A percentile compares a stretch with the other conserved stretches of the same genome.
Evolutionary conservation across 2,888 invertebrate genomes (phyloP).

Genomic region (Cerceris ruficornis): DNA sequence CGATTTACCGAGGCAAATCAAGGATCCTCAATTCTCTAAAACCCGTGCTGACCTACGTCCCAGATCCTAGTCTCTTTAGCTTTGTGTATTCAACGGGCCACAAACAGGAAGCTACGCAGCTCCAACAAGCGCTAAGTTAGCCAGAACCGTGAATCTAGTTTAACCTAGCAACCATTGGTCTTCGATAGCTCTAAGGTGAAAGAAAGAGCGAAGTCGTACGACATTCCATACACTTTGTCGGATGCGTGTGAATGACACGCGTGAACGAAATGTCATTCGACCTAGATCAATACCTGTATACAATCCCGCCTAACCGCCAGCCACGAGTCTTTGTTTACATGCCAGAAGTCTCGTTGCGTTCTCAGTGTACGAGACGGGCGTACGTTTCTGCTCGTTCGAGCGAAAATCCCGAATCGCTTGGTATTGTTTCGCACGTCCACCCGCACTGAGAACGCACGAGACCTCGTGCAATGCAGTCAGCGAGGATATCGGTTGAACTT

Average conservation of each 20-base stretch:
- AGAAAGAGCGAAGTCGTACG: constrained; percentile 41
- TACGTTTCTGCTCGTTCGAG: neutral
- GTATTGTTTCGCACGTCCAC: neutral
- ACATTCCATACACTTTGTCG: constrained; percentile 36
- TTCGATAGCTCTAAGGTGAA: constrained; percentile 21
- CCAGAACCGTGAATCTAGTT: neutral
- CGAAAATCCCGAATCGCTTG: neutral
- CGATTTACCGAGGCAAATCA: no score
- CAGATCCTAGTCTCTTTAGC: no score
- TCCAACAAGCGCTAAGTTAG: no score
- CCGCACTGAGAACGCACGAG: neutral
- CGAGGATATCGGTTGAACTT: constrained; percentile 40
- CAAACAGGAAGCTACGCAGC: no score
- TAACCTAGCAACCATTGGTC: neutral
- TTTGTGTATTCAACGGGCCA: no score
- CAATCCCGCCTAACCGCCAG: neutral
- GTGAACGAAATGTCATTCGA: constrained; percentile 14
- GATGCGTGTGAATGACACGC: constrained; percentile 38
- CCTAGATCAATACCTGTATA: neutral
- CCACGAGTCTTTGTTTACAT: neutral
- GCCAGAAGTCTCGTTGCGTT: neutral
- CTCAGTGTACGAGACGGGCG: neutral
- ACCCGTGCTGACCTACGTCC: no score
- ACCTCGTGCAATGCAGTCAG: neutral
- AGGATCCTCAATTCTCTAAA: no score